A percentile compares a stretch with the other conserved stretches of the same genome.
phyloP scores from a whole-genome alignment of 2,888 invertebrate genomes.

The Cepaea hortensis region DNA sequence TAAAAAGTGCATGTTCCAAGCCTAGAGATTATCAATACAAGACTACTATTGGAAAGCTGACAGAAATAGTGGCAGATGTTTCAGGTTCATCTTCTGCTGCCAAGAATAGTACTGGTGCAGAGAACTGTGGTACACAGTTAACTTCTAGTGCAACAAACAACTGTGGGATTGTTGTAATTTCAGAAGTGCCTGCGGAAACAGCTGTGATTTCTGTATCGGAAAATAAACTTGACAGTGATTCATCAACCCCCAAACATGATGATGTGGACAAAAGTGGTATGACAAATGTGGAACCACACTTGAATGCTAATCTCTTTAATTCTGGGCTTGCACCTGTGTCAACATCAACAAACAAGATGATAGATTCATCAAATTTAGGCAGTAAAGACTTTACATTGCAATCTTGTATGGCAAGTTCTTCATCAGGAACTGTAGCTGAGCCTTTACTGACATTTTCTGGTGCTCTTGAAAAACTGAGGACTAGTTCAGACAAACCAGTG shows the following conservation, averaged over 20 bases:
- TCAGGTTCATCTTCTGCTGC: neutral
- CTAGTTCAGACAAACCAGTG: constrained; percentile 8
- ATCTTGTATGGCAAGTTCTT: neutral
- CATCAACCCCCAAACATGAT: neutral
- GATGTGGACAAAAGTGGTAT: neutral
- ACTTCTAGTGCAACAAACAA: neutral
- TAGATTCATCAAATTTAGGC: constrained; percentile 28
- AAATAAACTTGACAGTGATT: neutral
- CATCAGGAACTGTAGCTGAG: neutral
- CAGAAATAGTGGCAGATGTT: neutral
- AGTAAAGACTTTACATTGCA: neutral
- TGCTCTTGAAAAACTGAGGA: neutral
- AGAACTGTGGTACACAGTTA: neutral
- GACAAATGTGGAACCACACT: too few species aligned
- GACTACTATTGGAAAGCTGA: neutral
- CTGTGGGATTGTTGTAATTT: too few species aligned
- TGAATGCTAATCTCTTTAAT: neutral
- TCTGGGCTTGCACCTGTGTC: neutral
- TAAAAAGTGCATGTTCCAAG: neutral
- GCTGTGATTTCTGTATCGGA: neutral
- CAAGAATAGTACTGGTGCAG: neutral
- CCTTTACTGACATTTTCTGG: constrained; percentile 35
- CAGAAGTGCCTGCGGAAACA: neutral
- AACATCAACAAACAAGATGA: neutral
- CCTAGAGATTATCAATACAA: neutral